phyloP scores from a whole-genome alignment of 2,797 vertebrate species.

The Philypnodon macrostomus region DNA sequence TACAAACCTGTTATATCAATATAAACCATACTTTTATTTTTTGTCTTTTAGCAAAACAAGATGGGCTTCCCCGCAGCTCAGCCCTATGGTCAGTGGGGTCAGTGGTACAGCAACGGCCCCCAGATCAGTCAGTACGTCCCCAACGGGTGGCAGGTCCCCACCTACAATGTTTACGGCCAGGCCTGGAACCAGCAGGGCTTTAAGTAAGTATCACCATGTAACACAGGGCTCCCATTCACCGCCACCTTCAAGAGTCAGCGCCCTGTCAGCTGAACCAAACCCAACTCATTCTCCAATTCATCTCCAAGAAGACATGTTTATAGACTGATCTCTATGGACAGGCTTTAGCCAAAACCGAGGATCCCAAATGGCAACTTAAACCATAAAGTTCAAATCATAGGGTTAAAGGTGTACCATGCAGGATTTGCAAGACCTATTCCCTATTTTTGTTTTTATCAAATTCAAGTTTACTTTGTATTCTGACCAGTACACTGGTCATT shows the following conservation, averaged over 20 bases:
- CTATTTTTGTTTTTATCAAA: background rate
- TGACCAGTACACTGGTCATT: background rate
- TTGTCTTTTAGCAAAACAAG: slow-evolving; percentile 82
- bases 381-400: background rate
- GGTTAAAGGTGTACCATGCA: background rate
- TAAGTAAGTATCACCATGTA: slow-evolving; percentile 83
- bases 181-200: slow-evolving; percentile 97
- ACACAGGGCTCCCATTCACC: slow-evolving; percentile 59
- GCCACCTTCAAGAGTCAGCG: slow-evolving; percentile 50
- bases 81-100: slow-evolving; percentile 93
- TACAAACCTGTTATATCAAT: too few relatives aligned
- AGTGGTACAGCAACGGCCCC: slow-evolving; percentile 93
- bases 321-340: background rate
- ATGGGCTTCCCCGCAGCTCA: slow-evolving; percentile 87
- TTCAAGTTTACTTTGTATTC: background rate
- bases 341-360: slow-evolving; percentile 14
- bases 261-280: slow-evolving; percentile 47
- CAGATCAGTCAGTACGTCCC: slow-evolving; percentile 95
- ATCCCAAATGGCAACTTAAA: slow-evolving; percentile 8
- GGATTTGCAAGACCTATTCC: background rate
- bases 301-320: slow-evolving; percentile 18
- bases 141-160: slow-evolving; percentile 95
- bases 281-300: slow-evolving; percentile 34
- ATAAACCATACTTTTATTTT: too few relatives aligned
- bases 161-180: slow-evolving; percentile 92